These are phyloP conservation scores for Eilema sororculum DNA, from an alignment of 2,888 invertebrate species.

Conservation along the genomic window DNA sequence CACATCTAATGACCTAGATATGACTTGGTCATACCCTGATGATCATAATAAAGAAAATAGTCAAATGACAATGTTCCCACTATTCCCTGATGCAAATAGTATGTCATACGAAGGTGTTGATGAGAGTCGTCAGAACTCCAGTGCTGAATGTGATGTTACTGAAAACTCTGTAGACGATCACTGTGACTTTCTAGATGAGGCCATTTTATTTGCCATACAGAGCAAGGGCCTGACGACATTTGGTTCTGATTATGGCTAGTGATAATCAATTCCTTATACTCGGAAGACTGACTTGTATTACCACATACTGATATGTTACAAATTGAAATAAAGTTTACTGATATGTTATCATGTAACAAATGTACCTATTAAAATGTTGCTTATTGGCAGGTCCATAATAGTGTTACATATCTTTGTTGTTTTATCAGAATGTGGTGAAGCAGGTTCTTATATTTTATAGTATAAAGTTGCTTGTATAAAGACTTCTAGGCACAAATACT, in stretches of 20 bases:
- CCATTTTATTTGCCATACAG: slow-evolving; percentile 91
- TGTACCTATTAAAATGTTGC: slow-evolving; percentile 5
- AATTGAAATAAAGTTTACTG: not conserved
- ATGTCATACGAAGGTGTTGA: slow-evolving; percentile 61
- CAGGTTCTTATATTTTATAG: slow-evolving; percentile 25
- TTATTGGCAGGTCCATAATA: not conserved
- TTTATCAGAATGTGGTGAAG: slow-evolving; percentile 21
- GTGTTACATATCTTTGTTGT: slow-evolving; percentile 5
- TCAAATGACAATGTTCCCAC: slow-evolving; percentile 55
- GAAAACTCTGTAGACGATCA: slow-evolving; percentile 64
- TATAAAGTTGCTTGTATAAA: slow-evolving; percentile 45
- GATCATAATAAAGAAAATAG: slow-evolving; percentile 45
- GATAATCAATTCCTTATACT: slow-evolving; percentile 12
- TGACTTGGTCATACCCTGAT: slow-evolving; percentile 62
- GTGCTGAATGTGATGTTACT: slow-evolving; percentile 53
- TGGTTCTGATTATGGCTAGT: slow-evolving; percentile 80
- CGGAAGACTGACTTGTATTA: slow-evolving; percentile 19
- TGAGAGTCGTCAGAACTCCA: slow-evolving; percentile 55
- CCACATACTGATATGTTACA: slow-evolving; percentile 20
- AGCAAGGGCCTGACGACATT: slow-evolving; percentile 90
- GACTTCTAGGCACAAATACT: slow-evolving; percentile 48
- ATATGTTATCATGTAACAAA: not conserved
- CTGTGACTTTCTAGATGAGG: slow-evolving; percentile 89
- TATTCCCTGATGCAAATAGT: slow-evolving; percentile 61
- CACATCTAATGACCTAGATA: slow-evolving; percentile 57